Base-by-base conservation (phyloP, 1,140 invertebrate genomes). In the Neocloeon triangulifer region DNA sequence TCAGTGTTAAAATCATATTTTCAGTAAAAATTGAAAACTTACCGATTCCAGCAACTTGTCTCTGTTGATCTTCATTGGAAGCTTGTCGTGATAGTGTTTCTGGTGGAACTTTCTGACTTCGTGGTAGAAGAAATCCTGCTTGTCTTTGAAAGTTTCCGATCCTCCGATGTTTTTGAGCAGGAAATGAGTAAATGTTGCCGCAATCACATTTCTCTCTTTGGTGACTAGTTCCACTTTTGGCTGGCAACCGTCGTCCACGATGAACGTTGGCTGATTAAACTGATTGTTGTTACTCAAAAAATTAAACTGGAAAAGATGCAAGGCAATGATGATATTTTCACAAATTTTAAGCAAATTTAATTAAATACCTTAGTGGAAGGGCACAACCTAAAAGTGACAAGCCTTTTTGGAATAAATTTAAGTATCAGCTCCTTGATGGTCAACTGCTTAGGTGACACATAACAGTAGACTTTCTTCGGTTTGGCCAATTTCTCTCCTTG, bases 91-190 rank as follows among this genome's bases (percentile, higher is more conserved):
- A 44, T 78, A 73, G 46, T 79, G 71, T 39, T 75, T 78, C 40
- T 74, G 70, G 56, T 78, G 80, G 48, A 71, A 72, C 43, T 82
- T 81, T 42, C 84, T 59, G 26, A 92, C 69, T 61, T 89, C 82
- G 49, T 84, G 81, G 53, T 89, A 86, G 55, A 92, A 91, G 55
- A 86, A 89, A 44, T 85, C 79, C 55, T 88, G 80, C 49, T 92
- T 92, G 49, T 91, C 85, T 55, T 85, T 82, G 47, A 94, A 94
- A 17, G 84, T 85, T 58, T 92, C 85, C 16, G 82, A 88, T 5
- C 86, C 86, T 29, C 85, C 86, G 46, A 91, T 89, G 58, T 91
- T 91, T 56, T 85, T 85, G n/a, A 91, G 52, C 25, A 92, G 61
- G 51, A 88, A 86, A 45, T 85, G 72, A 1, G 84, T 84, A 52